Base-by-base conservation (phyloP, 2,888 invertebrate genomes). In the Odontothrips loti region DNA sequence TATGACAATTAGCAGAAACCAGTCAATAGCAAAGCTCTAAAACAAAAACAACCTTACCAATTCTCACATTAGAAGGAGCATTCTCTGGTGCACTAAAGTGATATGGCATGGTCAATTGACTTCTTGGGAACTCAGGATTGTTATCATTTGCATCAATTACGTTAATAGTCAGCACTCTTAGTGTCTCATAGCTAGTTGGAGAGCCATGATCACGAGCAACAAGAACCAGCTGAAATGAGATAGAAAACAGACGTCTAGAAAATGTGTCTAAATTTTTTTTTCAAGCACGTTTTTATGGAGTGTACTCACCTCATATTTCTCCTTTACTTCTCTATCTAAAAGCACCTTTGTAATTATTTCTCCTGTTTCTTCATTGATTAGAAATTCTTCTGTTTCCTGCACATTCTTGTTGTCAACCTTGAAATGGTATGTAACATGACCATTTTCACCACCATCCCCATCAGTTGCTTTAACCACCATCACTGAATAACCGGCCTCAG, bases 141-240 rank as follows among this genome's bases (percentile, higher is more conserved):
- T 96, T 95, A 87, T 96, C 95, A 85, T 95, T 93, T 4, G 93
- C 92, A 86, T 96, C 95, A 15, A 93, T 92, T 75, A 96, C 88
- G 51, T 93, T 89, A 78, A 96, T 91, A 0, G 92, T 93, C 79
- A 96, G 88, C 81, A 94, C 90, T 0, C 93, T 91, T 9, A 95
- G 88, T 0, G 93, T 93, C 87, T 96, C 95, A 85, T 94, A 95
- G 85, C 92, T 92, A 0, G 92, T 92, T 0, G 96, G 96, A 34
- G 91, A 92, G 0, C 96, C 96, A 84, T 95, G 93, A 88, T 96
- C 96, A 79, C 92, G 91, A 0, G 96, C 96, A 9, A 93, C 95
- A 84, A 96, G 89, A 23, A 94, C 92, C 81, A 96, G 87, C 92
- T 95, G 87, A 47, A 83, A 82, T 81, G 81, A 51, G 83, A 75